phyloP scores from a whole-genome alignment of 2,797 vertebrate species.

The Florisuga fusca region DNA sequence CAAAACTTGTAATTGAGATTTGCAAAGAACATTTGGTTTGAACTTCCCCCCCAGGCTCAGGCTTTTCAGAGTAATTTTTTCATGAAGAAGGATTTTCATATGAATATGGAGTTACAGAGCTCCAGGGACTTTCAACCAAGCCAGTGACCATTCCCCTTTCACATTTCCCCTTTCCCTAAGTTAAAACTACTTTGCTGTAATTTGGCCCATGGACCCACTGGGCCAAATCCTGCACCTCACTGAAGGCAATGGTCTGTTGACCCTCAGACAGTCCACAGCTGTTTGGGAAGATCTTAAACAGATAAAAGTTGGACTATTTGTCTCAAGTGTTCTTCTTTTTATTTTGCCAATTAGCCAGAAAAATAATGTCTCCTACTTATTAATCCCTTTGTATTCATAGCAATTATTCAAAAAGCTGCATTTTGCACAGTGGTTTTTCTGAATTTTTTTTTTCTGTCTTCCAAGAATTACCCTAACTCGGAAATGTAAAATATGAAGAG shows the following conservation, averaged over 20 bases:
- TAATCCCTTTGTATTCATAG: neutral
- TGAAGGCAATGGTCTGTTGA: neutral
- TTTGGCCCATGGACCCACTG: neutral
- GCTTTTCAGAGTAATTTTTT: neutral
- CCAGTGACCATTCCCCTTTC: neutral
- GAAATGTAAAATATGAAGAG: conserved; percentile 56
- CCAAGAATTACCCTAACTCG: neutral
- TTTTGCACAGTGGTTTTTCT: neutral
- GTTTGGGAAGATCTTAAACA: neutral
- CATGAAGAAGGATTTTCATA: neutral
- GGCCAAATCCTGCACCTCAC: neutral
- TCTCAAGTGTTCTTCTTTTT: neutral
- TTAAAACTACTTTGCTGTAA: neutral
- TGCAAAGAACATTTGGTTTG: neutral
- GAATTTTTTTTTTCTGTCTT: neutral
- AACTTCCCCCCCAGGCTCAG: neutral
- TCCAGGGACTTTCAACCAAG: neutral
- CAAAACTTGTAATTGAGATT: neutral
- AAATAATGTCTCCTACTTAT: neutral
- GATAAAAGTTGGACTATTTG: neutral
- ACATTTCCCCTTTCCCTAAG: neutral
- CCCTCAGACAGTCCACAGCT: neutral
- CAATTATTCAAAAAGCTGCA: neutral
- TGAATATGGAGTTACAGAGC: neutral
- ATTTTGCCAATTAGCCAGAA: neutral